A percentile compares a stretch with the other conserved stretches of the same genome.
These are phyloP conservation scores for Mus caroli DNA, from an alignment of 2,797 vertebrate genomes.

Conservation along the genomic window DNA sequence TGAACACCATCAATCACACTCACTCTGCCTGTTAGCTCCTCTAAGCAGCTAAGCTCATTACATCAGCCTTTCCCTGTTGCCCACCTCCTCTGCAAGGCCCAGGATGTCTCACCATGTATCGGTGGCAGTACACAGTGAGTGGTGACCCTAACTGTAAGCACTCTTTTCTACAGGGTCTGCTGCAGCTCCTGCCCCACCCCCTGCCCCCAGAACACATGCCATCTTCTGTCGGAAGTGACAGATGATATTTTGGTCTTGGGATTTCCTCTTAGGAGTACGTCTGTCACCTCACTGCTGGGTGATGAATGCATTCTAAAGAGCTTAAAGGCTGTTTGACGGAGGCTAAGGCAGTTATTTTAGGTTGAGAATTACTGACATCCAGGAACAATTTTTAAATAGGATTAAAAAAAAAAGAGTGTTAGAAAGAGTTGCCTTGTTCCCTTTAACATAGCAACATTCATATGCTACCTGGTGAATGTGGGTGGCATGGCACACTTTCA, in stretches of 20 bases:
- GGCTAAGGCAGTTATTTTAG: slow-evolving; percentile 72
- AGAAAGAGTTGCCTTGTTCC: slow-evolving; percentile 32
- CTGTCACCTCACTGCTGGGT: slow-evolving; percentile 63
- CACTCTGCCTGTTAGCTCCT: neutral
- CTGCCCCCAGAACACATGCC: neutral
- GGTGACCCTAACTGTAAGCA: neutral
- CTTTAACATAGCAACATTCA: neutral
- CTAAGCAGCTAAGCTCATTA: neutral
- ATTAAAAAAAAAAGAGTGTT: neutral
- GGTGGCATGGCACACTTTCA: no score
- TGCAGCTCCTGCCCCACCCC: neutral
- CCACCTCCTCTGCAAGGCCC: neutral
- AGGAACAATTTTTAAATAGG: slow-evolving; percentile 61
- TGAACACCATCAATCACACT: neutral
- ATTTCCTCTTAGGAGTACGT: slow-evolving; percentile 69
- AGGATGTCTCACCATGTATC: neutral
- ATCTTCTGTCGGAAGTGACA: slow-evolving; percentile 43
- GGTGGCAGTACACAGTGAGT: neutral
- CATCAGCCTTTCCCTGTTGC: neutral
- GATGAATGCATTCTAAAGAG: slow-evolving; percentile 73
- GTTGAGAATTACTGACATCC: slow-evolving; percentile 75
- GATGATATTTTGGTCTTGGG: slow-evolving; percentile 67
- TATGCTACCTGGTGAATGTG: neutral
- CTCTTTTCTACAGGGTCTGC: neutral
- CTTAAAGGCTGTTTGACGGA: slow-evolving; percentile 66